A percentile compares a stretch with the other conserved stretches of the same genome.
Evolutionary conservation across 1,140 invertebrate species (phyloP).

Genomic region (Drosophila bocqueti): DNA sequence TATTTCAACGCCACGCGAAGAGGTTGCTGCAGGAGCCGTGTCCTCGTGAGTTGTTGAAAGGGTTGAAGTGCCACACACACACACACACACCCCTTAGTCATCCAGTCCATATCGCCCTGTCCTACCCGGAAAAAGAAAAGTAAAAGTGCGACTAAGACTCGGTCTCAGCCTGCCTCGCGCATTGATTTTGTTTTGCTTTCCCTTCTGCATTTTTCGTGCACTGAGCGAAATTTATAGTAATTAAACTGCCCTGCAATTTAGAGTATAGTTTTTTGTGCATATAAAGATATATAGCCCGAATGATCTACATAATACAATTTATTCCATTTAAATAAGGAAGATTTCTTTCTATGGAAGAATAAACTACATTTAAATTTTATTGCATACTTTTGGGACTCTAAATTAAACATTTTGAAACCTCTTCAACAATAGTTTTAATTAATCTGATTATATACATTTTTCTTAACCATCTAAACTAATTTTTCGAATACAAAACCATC

Average conservation of each 20-base stretch:
- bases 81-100: constrained; percentile 3
- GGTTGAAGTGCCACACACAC: constrained; percentile 57
- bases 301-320: background rate
- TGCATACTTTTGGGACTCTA: background rate
- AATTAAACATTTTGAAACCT: background rate
- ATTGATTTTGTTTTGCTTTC: constrained; percentile 74
- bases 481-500: background rate
- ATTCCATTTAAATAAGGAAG: background rate
- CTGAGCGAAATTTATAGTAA: background rate
- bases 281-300: background rate
- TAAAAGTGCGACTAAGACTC: constrained; percentile 65
- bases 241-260: no score
- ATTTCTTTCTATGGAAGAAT: no score
- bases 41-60: constrained; percentile 63
- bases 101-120: constrained; percentile 1
- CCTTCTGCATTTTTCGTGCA: constrained; percentile 29
- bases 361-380: background rate
- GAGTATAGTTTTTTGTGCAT: background rate
- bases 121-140: constrained; percentile 42
- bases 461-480: no score
- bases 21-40: constrained; percentile 34
- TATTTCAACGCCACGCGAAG: constrained; percentile 59
- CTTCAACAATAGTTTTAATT: background rate
- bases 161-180: constrained; percentile 39
- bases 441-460: background rate